Percentiles rank a stretch among this genome's conserved stretches.
Evolutionary conservation across 2,888 invertebrate genomes (phyloP).

Genomic region (Clitarchus hookeri): DNA sequence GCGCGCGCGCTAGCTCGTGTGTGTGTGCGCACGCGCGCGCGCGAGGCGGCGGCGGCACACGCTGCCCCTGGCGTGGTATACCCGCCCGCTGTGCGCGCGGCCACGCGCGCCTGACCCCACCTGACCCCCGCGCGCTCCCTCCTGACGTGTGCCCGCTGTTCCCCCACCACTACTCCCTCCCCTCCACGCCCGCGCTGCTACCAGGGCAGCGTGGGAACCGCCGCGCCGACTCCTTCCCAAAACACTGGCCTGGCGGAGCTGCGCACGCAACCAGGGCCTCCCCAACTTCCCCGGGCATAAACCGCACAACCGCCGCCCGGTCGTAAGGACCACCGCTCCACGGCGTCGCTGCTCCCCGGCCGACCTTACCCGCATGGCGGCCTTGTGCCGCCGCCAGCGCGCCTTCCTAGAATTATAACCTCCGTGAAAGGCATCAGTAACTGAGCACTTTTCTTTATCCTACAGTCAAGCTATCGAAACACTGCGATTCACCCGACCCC

Average conservation of each 20-base stretch:
- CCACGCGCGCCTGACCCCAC: conserved; percentile 38
- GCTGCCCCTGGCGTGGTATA: conserved; percentile 28
- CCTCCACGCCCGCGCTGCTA: conserved; percentile 29
- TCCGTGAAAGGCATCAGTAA: conserved; percentile 26
- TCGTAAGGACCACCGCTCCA: conserved; percentile 15
- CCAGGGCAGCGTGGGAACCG: conserved; percentile 43
- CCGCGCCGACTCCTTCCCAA: conserved; percentile 42
- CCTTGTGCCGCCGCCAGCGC: background rate
- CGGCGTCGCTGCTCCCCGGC: background rate
- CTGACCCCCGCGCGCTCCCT: conserved; percentile 29
- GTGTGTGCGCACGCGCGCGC: background rate
- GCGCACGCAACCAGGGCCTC: conserved; percentile 36
- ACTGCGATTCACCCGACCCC: background rate
- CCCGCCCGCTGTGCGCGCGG: conserved; percentile 31
- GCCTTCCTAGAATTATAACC: conserved; percentile 11
- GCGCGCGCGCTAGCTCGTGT: background rate
- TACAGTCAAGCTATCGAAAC: background rate
- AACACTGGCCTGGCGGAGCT: conserved; percentile 36
- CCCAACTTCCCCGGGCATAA: conserved; percentile 22
- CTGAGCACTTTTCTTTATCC: conserved; percentile 3
- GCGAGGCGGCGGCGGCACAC: conserved; percentile 3
- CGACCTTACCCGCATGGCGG: background rate
- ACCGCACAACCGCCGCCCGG: conserved; percentile 6
- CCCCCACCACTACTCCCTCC: background rate
- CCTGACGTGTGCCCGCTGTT: conserved; percentile 41